Evolutionary conservation across 2,113 vertebrate species (phyloP).

Genomic region (Mus musculus): GRCm39 chr2:40712001-40712500

Average conservation of each 20-base stretch:
- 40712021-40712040: conserved; percentile 58
- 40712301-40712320: background rate
- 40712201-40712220: conserved; percentile 3
- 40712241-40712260: conserved; percentile 25
- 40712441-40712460: conserved; percentile 50
- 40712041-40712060: background rate
- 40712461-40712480: conserved; percentile 63
- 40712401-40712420: conserved; percentile 49
- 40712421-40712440: conserved; percentile 62
- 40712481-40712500: conserved; percentile 51
- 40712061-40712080: background rate
- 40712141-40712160: background rate
- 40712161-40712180: background rate
- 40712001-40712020: conserved; percentile 52
- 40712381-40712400: background rate
- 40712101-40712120: background rate
- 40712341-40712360: background rate
- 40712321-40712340: conserved; percentile 25
- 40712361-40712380: background rate
- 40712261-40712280: background rate
- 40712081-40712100: conserved; percentile 27
- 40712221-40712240: background rate
- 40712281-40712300: conserved; percentile 23
- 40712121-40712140: background rate
- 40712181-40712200: conserved; percentile 2